Conservation (phyloP, 2,113 vertebrate species). For the Gambusia holbrooki region DNA sequence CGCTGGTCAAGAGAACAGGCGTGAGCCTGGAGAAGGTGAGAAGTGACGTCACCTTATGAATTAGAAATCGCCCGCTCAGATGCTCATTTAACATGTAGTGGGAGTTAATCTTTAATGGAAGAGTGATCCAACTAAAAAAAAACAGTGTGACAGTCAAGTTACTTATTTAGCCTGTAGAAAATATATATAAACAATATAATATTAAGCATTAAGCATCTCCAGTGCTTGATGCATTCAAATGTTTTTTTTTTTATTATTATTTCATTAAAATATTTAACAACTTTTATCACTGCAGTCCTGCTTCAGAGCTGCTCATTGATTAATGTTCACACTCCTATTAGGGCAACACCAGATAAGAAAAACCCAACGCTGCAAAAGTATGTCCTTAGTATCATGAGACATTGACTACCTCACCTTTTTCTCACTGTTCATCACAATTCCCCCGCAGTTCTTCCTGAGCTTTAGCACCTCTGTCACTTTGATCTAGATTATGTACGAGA, state of each 20-base stretch:
- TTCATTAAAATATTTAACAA: no score
- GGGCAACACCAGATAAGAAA: no score
- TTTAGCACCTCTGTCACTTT: no score
- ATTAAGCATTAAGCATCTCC: no score
- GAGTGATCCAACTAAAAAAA: background rate
- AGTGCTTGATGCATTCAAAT: no score
- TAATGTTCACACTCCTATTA: background rate
- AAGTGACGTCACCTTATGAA: conserved; percentile 5
- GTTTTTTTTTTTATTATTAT: no score
- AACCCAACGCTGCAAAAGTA: no score
- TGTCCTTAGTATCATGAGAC: no score
- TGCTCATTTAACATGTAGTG: background rate
- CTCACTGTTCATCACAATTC: no score
- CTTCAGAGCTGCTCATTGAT: background rate
- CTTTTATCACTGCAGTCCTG: background rate
- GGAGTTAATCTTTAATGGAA: background rate
- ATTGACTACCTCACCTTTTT: no score
- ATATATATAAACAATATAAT: background rate
- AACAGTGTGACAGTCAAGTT: background rate
- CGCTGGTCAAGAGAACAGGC: conserved; percentile 96
- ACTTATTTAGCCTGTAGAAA: background rate
- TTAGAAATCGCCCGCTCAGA: background rate
- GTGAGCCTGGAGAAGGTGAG: conserved; percentile 95
- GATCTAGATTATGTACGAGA: no score
- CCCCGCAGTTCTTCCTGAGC: no score